A percentile compares a stretch with the other conserved stretches of the same genome.
These are phyloP conservation scores for Athalia cordata DNA, from an alignment of 2,888 invertebrate species.

Conservation along the genomic window DNA sequence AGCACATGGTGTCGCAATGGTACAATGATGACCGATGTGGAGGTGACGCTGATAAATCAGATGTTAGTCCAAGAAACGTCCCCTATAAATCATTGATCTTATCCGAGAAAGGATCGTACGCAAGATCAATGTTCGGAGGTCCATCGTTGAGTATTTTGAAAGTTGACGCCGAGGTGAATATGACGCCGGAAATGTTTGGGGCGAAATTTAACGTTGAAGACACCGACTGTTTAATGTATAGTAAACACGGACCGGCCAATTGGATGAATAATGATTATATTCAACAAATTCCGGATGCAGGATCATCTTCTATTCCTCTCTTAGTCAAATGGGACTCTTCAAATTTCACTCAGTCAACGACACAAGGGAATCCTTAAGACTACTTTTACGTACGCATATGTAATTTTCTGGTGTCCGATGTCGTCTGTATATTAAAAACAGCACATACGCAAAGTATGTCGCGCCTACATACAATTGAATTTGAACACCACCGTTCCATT, in stretches of 20 bases:
- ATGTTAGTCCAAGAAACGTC: not conserved
- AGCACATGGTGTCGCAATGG: conserved; percentile 71
- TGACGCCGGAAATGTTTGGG: conserved; percentile 58
- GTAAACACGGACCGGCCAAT: not conserved
- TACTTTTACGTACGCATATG: not conserved
- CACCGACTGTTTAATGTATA: not conserved
- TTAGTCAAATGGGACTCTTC: conserved; percentile 27
- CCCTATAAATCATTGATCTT: not conserved
- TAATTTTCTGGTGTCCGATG: not conserved
- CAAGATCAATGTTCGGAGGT: not conserved
- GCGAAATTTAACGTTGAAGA: conserved; percentile 42
- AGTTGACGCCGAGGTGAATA: conserved; percentile 58
- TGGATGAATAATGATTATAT: not conserved
- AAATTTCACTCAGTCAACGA: conserved; percentile 9
- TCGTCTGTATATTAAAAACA: not conserved
- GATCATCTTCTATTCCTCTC: not conserved
- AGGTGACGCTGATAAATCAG: conserved; percentile 45
- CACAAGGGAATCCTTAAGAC: conserved; percentile 9
- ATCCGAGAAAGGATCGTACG: not conserved
- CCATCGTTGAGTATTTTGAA: not conserved
- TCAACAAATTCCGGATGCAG: not conserved
- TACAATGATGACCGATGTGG: conserved; percentile 52
- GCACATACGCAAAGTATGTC: too few species aligned
- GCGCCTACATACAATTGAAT: too few species aligned
- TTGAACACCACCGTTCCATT: too few species aligned